Evolutionary conservation across 1,140 invertebrate species (phyloP).

Genomic region (Phymastichus coffea): DNA sequence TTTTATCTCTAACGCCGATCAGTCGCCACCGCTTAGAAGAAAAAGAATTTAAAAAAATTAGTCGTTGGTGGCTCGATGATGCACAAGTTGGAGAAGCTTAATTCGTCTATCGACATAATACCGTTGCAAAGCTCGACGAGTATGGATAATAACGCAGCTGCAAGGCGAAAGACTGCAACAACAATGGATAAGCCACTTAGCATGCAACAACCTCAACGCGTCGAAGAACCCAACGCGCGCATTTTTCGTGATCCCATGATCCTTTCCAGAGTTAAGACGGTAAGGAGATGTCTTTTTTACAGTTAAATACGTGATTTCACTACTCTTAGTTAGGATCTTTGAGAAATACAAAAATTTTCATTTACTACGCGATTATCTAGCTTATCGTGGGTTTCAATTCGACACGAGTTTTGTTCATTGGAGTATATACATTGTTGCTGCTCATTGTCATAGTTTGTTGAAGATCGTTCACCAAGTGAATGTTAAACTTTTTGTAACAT

Average conservation of each 20-base stretch:
- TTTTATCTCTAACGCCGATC: too few species aligned
- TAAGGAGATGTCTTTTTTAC: constrained; percentile 20
- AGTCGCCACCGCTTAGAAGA: too few species aligned
- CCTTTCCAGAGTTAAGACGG: constrained; percentile 33
- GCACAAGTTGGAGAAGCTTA: constrained; percentile 49
- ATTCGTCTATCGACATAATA: constrained; percentile 48
- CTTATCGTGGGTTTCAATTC: too few species aligned
- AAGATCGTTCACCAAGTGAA: too few species aligned
- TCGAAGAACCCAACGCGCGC: not conserved
- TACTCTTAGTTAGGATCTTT: not conserved
- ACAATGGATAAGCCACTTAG: constrained; percentile 24
- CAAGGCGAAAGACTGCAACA: constrained; percentile 25
- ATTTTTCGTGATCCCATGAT: constrained; percentile 26
- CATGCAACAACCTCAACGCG: not conserved
- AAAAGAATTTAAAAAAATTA: too few species aligned
- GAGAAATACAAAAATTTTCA: too few species aligned
- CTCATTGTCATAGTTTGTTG: too few species aligned
- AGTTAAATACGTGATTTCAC: not conserved
- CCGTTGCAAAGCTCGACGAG: constrained; percentile 42
- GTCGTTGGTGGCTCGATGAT: too few species aligned
- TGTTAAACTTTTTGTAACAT: too few species aligned
- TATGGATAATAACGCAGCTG: constrained; percentile 25
- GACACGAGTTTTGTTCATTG: too few species aligned
- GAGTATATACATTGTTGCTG: too few species aligned
- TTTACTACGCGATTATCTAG: too few species aligned